Percentiles rank a stretch among this genome's conserved stretches.
Evolutionary conservation across 2,113 vertebrate genomes (phyloP).

Genomic region (Lepisosteus oculatus): DNA sequence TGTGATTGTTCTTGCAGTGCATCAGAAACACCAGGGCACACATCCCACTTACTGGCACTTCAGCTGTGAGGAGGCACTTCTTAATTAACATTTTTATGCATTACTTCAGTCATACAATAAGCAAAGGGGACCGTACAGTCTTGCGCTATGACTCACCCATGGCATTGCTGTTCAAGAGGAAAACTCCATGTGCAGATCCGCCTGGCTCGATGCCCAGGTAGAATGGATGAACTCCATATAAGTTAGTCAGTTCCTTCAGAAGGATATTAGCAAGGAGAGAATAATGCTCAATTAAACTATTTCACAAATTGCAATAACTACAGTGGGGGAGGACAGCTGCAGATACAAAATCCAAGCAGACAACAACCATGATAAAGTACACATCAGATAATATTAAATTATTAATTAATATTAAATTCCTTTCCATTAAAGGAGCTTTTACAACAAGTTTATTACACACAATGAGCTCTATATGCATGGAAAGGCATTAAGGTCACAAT

Average conservation of each 20-base stretch:
- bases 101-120: conserved; percentile 19
- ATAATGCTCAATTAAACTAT: background rate
- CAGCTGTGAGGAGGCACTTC: background rate
- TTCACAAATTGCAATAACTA: background rate
- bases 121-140: conserved; percentile 40
- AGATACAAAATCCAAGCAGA: too few relatives aligned
- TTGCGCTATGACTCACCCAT: conserved; percentile 59
- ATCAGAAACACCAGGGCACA: background rate
- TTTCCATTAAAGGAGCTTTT: too few relatives aligned
- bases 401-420: too few relatives aligned
- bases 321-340: background rate
- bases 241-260: conserved; percentile 71
- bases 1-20: too few relatives aligned
- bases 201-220: conserved; percentile 78
- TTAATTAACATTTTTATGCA: background rate
- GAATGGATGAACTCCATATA: conserved; percentile 85
- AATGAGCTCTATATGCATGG: too few relatives aligned
- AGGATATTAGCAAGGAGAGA: conserved; percentile 14
- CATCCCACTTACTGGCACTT: background rate
- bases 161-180: conserved; percentile 77
- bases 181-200: conserved; percentile 76
- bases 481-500: too few relatives aligned
- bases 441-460: too few relatives aligned
- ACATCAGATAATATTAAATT: too few relatives aligned
- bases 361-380: too few relatives aligned